These are phyloP conservation scores for Drymonia ruficornis DNA, from an alignment of 2,888 invertebrate species.

Conservation along the genomic window DNA sequence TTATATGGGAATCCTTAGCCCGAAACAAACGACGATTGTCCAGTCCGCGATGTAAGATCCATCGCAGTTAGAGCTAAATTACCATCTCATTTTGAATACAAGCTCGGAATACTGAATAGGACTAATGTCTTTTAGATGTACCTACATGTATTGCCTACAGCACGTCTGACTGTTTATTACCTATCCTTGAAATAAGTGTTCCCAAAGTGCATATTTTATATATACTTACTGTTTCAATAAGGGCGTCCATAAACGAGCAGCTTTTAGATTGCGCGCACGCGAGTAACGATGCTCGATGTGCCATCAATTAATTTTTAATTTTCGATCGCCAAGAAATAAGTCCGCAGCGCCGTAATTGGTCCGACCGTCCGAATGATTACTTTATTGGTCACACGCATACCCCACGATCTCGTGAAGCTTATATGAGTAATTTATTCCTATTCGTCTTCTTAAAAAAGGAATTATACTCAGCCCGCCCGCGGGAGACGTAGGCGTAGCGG, in stretches of 20 bases:
- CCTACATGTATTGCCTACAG: conserved; percentile 17
- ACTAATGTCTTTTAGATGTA: neutral
- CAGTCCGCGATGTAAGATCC: conserved; percentile 30
- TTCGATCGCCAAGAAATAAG: conserved; percentile 71
- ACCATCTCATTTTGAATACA: conserved; percentile 5
- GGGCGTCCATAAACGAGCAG: conserved; percentile 36
- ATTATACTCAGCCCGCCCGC: conserved; percentile 30
- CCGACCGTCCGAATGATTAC: conserved; percentile 71
- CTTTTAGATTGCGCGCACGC: conserved; percentile 37
- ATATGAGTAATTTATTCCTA: conserved; percentile 62
- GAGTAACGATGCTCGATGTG: conserved; percentile 49
- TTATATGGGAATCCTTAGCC: conserved; percentile 54
- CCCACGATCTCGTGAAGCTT: conserved; percentile 54
- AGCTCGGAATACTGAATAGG: neutral
- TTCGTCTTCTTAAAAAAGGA: conserved; percentile 45
- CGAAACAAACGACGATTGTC: conserved; percentile 50
- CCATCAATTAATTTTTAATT: conserved; percentile 81
- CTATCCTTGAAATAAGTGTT: conserved; percentile 44
- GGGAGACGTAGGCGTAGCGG: conserved; percentile 59
- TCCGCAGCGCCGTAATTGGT: conserved; percentile 72
- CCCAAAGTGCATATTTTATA: conserved; percentile 75
- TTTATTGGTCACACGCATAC: conserved; percentile 76
- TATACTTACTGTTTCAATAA: conserved; percentile 75
- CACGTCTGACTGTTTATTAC: too few relatives aligned
- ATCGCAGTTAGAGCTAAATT: neutral